Percentiles rank a stretch among this genome's conserved stretches.
Evolutionary conservation across 2,888 invertebrate genomes (phyloP).

Genomic region (Chesias legatella): DNA sequence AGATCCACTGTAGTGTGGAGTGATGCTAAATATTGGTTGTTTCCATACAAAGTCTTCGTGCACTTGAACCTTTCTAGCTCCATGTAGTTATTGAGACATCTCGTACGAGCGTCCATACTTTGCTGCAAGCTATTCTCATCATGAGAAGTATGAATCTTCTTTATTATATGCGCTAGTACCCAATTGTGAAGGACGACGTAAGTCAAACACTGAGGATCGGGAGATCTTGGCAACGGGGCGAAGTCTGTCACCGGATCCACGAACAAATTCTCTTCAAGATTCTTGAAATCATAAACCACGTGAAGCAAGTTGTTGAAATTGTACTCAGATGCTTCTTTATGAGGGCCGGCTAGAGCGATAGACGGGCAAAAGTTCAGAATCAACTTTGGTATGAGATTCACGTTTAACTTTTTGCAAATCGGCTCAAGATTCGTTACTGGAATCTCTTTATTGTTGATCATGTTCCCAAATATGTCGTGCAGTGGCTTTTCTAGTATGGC

Average conservation of each 20-base stretch:
- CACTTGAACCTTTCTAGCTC: conserved; percentile 75
- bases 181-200: conserved; percentile 85
- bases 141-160: conserved; percentile 80
- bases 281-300: conserved; percentile 65
- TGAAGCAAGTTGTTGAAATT: conserved; percentile 64
- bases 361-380: conserved; percentile 87
- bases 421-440: conserved; percentile 85
- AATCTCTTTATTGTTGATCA: conserved; percentile 84
- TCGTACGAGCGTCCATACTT: conserved; percentile 79
- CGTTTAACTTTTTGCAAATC: conserved; percentile 84
- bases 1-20: conserved; percentile 79
- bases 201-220: conserved; percentile 78
- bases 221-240: conserved; percentile 62
- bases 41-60: conserved; percentile 75
- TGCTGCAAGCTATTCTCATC: conserved; percentile 69
- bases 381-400: conserved; percentile 87
- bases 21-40: conserved; percentile 81
- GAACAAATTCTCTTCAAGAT: conserved; percentile 71
- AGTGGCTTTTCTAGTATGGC: conserved; percentile 76
- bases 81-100: conserved; percentile 81
- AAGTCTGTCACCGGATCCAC: conserved; percentile 67
- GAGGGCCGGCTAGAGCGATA: conserved; percentile 67
- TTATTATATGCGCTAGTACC: conserved; percentile 84
- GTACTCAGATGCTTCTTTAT: conserved; percentile 59
- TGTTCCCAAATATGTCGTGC: conserved; percentile 82